Base-by-base conservation (phyloP, 2,888 invertebrate species). In the Pollenia amentaria region DNA sequence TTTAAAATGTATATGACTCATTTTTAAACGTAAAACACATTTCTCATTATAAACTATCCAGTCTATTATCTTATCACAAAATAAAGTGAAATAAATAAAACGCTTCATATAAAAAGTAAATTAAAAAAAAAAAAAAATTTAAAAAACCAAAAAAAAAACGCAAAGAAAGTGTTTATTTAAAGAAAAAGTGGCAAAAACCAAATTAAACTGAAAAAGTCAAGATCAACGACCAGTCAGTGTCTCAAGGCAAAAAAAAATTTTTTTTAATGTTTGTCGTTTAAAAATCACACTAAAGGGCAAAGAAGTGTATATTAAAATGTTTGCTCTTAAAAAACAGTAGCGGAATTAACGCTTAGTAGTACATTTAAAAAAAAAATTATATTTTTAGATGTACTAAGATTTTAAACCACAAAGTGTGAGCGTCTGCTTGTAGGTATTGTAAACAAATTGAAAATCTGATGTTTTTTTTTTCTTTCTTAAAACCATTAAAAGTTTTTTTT, bases 171-270 rank as follows among this genome's bases (percentile, higher is more conserved):
- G 51, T 60, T 72, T 60, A n/a, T 60, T 46, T 44, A 21, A 8
- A 42, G n/a, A 64, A 40, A 51, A 11, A 48, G 3, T 29, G 29
- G 29, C 29, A 44, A 62, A 11, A n/a, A 57, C 29, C 11, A 46
- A 46, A 44, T 70, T 62, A 14, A 38, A 60, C 14, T 53, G 64
- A 70, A 44, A n/a, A 51, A 67, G 21, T 72, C 72, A 70, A 80
- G 85, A 80, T 76, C 76, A 85, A 80, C 29, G 65, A 65, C 85
- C 85, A 70, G 46, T 62, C 55, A 48, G 18, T 18, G 64, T 72
- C 55, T 65, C 70, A 85, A 80, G 64, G 72, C 76, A 76, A 84
- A 48, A 9, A 76, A 84, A 48, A 9, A 42, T 40, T 29, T 78
- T 57, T 40, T 38, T 7, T 11, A 44, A 38, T 12, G 7, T 42